Base-by-base conservation (phyloP, 23 tunicate genomes). In the Ciona savignyi region DNA sequence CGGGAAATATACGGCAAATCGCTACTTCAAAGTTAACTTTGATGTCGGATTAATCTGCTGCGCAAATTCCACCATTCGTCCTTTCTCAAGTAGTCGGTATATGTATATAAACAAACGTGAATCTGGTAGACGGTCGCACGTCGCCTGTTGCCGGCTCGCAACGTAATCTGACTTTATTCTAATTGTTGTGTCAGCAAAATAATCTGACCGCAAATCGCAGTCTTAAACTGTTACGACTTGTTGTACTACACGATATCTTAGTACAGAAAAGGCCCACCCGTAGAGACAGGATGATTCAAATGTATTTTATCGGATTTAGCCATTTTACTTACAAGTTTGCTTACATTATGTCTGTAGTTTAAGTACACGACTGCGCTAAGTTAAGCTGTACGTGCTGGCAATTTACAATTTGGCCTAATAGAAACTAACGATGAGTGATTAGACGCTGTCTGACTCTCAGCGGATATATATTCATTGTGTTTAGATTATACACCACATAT, bases 221-320 rank as follows among this genome's bases (percentile, higher is more conserved):
- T n/a, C n/a, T n/a, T n/a, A n/a, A n/a, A n/a, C n/a, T n/a, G n/a
- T n/a, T n/a, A n/a, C n/a, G n/a, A n/a, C n/a, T n/a, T n/a, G n/a
- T n/a, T n/a, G n/a, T n/a, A n/a, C n/a, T n/a, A n/a, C n/a, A n/a
- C n/a, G n/a, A n/a, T n/a, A n/a, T n/a, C n/a, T n/a, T n/a, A n/a
- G n/a, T n/a, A n/a, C n/a, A n/a, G n/a, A n/a, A n/a, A n/a, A n/a
- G 56, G 56, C 11, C 56, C 56, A 42, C 56, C 56, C 56, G 56
- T 42, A 15, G 9, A 42, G 56, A 42, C n/a, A 42, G 56, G 15
- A 42, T 6, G 11, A 15, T 42, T 6, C 56, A 15, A 6, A 6
- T 42, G 56, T 42, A 42, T 42, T 15, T 9, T 6, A 42, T 6
- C 56, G 56, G 56, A 42, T 42, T 42, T 42, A 6, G 56, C 9